Conservation (phyloP, 1,140 invertebrate genomes). For the Diachasmimorpha longicaudata region DNA sequence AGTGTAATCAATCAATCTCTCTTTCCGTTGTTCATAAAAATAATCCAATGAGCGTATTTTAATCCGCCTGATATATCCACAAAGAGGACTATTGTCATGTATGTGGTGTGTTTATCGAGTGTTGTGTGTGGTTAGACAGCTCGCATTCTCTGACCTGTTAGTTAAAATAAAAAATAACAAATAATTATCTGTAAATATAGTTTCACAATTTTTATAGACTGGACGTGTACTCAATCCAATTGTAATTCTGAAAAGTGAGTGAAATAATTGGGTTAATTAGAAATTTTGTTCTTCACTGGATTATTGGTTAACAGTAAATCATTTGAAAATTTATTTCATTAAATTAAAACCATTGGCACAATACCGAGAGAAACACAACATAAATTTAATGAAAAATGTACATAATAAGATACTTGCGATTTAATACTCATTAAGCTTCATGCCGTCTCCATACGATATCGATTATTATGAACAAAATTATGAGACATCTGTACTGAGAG, state of each 20-base stretch:
- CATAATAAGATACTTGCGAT: slow-evolving; percentile 3
- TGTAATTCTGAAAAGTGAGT: not conserved
- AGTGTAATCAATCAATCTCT: not conserved
- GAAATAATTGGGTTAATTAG: not conserved
- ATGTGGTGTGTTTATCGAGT: slow-evolving; percentile 6
- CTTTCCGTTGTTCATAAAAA: not conserved
- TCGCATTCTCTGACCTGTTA: not conserved
- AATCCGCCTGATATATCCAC: not conserved
- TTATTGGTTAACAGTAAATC: not conserved
- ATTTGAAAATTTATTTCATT: not conserved
- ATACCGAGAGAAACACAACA: not conserved
- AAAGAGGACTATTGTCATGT: not conserved
- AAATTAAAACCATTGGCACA: not conserved
- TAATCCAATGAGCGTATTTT: not conserved
- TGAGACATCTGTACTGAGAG: not conserved
- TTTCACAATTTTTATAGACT: not conserved
- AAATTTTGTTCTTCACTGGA: not conserved
- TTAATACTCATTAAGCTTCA: slow-evolving; percentile 5
- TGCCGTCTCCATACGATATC: slow-evolving; percentile 4
- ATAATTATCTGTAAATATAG: slow-evolving; percentile 1
- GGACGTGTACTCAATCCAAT: not conserved
- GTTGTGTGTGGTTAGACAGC: slow-evolving; percentile 1
- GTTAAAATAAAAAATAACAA: not conserved
- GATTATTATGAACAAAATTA: not conserved
- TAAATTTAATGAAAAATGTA: slow-evolving; percentile 2